Base-by-base conservation (phyloP, 1,140 invertebrate genomes). In the Scaptomyza hsui region DNA sequence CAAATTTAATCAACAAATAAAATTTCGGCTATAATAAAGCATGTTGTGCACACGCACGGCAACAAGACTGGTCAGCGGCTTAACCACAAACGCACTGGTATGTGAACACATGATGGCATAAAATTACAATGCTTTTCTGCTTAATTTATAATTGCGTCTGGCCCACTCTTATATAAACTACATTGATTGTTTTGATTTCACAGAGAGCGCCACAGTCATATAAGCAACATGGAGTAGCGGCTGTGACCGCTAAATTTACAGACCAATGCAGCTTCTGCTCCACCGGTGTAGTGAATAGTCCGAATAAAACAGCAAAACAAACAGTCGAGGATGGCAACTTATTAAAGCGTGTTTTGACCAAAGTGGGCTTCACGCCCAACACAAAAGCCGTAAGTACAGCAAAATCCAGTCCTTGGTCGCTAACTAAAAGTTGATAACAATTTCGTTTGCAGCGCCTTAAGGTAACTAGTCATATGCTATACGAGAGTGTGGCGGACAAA, bases 401-500 rank as follows among this genome's bases (percentile, higher is more conserved):
- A 53, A n/a, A n/a, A n/a, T n/a, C n/a, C n/a, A n/a, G n/a, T n/a
- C n/a, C n/a, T n/a, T n/a, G n/a, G n/a, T 39, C 7, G 7, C 1
- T 9, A 29, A 52, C 19, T 4, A 2, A 15, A 3, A 41, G 4
- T 10, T 15, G 18, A 35, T 41, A n/a, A n/a, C n/a, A 37, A 37
- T 37, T n/a, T n/a, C 5, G 92, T 90, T 56, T 44, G 67, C 82
- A 95, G 94, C 93, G 93, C 70, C 82, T 94, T 16, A 93, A 93
- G 90, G 91, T 93, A 1, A 89, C 92, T 26, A 94, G 93, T 19
- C 94, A 93, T 90, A 91, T 94, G 64, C 73, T 94, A 4, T 95
- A 94, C 91, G 94, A 95, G 91, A 92, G 90, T 83, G 92, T 95
- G 29, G 94, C 93, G 19, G 94, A 94, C 75, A 93, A 93, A 83